Base-by-base conservation (phyloP, 2,113 vertebrate species). In the Microtus montanus region DNA sequence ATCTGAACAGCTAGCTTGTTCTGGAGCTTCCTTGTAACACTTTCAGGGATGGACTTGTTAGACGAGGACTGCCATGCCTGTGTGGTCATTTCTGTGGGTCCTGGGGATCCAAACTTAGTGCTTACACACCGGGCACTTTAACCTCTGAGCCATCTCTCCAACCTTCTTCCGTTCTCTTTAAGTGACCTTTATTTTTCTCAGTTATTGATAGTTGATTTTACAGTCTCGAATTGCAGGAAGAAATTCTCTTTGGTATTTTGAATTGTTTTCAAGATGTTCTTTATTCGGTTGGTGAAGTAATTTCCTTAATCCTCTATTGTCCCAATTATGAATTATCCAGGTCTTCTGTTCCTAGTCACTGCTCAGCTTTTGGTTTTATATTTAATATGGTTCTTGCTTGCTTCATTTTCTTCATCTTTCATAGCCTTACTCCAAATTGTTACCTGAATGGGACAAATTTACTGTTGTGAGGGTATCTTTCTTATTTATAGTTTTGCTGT, bases 341-440 rank as follows among this genome's bases (percentile, higher is more conserved):
- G 61, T 44, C 83, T 66, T 84, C 26, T 85, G 0, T 66, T 47
- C 20, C 91, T 83, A 24, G 78, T 73, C 44, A 20, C 38, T 90
- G 79, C 7, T 47, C 38, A 54, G 70, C 73, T 71, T 88, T 87
- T 94, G 52, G 44, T 87, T 93, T 94, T 79, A 2, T 92, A 44
- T 91, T 80, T 91, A 71, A 49, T 82, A 30, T 89, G 44, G 4
- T 26, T 83, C 44, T 87, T 92, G 14, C 22, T 70, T 89, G 61
- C 19, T 92, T 93, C 33, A 63, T 87, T 90, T 73, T 93, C 33
- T 94, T 83, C 24, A 8, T 85, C 8, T 68, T 47, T 92, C 80
- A 64, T 38, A 68, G 38, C 84, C 77, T 93, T 66, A 38, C 84
- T 87, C 20, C 77, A 52, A 95, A 14, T 93, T 49, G 24, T 73